These are phyloP conservation scores for Mirounga angustirostris DNA, from an alignment of 2,113 vertebrate genomes.

Conservation along the genomic window DNA sequence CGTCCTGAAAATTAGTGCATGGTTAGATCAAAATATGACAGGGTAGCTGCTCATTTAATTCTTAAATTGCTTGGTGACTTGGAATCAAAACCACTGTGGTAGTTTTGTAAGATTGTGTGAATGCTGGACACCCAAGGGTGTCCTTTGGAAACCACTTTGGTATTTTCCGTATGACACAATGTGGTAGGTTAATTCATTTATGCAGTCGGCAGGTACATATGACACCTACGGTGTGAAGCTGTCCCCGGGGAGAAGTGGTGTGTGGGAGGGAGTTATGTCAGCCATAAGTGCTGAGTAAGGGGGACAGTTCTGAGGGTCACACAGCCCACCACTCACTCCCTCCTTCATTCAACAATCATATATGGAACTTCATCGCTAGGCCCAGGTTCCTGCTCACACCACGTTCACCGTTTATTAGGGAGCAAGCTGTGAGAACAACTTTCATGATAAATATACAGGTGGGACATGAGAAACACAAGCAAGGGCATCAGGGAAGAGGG, in stretches of 20 bases:
- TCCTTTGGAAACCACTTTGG: neutral
- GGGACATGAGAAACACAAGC: neutral
- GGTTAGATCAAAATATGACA: slow-evolving; percentile 73
- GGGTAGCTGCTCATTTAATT: slow-evolving; percentile 70
- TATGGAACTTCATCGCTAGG: neutral
- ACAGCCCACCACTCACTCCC: accelerated
- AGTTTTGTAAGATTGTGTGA: neutral
- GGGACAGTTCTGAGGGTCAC: neutral
- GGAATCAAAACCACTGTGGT: neutral
- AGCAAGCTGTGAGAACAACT: neutral
- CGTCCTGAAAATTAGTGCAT: slow-evolving; percentile 76
- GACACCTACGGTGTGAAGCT: neutral
- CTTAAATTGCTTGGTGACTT: slow-evolving; percentile 72
- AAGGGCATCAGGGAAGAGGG: neutral
- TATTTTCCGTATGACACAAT: neutral
- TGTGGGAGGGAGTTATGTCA: accelerated
- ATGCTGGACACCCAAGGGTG: neutral
- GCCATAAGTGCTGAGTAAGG: neutral
- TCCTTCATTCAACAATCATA: neutral
- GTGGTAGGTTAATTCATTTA: neutral
- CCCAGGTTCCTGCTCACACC: neutral
- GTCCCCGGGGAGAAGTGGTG: neutral
- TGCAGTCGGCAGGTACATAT: neutral
- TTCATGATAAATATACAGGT: too few relatives aligned
- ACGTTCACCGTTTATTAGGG: accelerated